Evolutionary conservation across 1,140 invertebrate genomes (phyloP), one percentile per base, ranked within the genome.

Genomic region (Philopotamus ludificatus): DNA sequence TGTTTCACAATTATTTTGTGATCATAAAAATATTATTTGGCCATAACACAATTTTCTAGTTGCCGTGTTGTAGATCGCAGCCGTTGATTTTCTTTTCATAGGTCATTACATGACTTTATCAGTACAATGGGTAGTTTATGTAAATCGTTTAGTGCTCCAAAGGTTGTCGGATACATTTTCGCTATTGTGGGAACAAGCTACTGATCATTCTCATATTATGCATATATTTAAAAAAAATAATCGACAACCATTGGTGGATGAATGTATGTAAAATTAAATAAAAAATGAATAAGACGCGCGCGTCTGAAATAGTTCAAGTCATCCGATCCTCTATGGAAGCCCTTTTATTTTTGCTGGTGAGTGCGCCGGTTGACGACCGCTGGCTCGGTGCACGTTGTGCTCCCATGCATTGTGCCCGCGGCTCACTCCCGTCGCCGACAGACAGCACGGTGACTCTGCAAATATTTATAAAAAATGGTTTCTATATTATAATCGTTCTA

Each of bases 391-490:
- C 25, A 42, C 18, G 26, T 10, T 55, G n/a, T 18, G 55, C 57
- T 60, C 23, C 42, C 44, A 41, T 60, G 39, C 42, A 47, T 60
- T 60, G 57, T 59, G 41, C 39, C 41, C 53, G 10, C 12, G 12
- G 57, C 18, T 68, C 66, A 63, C 62, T 68, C 66, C 66, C 66
- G 15, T 54, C 15, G 22, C 26, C 23, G 57, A 60, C 57, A 60
- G 57, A 47, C 42, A 22, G 42, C 42, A 8, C 42, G 44, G 42
- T 68, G 66, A 68, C 66, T 68, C 23, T 64, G 61, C 66, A 28
- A 65, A 65, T 54, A 59, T 60, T 51, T 61, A 53, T 68, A 58
- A 68, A 68, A 68, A 68, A 68, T 64, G 22, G 26, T 54, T 64
- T 68, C 63, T 53, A 47, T 68, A 68, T 68, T 68, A 61, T 64